Evolutionary conservation across 2,113 vertebrate species (phyloP).

Genomic region (Himantopus leucocephalus): DNA sequence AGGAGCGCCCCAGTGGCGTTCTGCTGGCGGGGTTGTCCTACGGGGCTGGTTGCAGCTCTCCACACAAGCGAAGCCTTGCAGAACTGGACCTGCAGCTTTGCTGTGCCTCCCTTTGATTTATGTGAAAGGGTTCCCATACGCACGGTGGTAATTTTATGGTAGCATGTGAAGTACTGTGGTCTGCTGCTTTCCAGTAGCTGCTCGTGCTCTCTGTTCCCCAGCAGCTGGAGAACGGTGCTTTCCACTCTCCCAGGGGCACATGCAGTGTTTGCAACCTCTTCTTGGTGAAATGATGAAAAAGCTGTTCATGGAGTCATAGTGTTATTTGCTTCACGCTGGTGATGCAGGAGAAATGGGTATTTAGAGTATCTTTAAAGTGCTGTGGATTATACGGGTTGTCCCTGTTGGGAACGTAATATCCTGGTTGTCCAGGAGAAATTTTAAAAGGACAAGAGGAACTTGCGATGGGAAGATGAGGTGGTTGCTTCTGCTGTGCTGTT

Average conservation of each 20-base stretch:
- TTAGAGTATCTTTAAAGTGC: background rate
- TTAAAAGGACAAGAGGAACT: background rate
- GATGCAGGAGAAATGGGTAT: background rate
- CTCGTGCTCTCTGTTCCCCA: background rate
- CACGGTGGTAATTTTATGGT: background rate
- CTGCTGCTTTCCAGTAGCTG: background rate
- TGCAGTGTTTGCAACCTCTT: background rate
- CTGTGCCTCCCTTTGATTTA: background rate
- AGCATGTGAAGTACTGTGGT: background rate
- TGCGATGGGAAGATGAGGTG: background rate
- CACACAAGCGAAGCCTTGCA: background rate
- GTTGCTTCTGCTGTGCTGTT: background rate
- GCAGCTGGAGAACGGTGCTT: background rate
- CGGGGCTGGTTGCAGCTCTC: background rate
- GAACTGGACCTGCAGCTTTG: conserved; percentile 36
- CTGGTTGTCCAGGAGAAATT: background rate
- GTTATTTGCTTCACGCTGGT: background rate
- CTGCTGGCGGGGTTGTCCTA: background rate
- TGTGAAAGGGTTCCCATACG: background rate
- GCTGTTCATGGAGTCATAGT: background rate
- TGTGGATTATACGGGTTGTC: background rate
- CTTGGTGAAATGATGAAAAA: background rate
- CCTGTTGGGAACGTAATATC: background rate
- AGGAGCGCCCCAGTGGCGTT: rapidly evolving
- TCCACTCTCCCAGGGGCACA: rapidly evolving